Percentiles rank a stretch among this genome's conserved stretches.
phyloP scores from a whole-genome alignment of 2,888 invertebrate genomes.

The Xestia rhomboidea region DNA sequence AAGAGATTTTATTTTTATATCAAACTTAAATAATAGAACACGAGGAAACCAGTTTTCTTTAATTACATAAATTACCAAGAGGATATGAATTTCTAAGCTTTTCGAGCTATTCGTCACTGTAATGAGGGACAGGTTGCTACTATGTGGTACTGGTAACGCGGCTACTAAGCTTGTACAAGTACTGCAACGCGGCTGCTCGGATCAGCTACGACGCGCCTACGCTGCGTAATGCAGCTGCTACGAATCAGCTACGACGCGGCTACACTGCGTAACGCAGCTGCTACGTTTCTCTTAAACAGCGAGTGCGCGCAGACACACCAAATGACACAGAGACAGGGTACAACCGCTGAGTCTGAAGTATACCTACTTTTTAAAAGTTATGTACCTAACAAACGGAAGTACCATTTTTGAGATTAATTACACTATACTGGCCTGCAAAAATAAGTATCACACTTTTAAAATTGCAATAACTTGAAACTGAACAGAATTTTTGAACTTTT shows the following conservation, averaged over 20 bases:
- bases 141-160: neutral
- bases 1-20: neutral
- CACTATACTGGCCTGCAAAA: no score
- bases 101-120: neutral
- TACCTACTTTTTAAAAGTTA: neutral
- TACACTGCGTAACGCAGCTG: neutral
- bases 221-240: neutral
- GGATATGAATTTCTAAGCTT: neutral
- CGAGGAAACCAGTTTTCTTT: constrained; percentile 3
- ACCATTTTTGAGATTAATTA: neutral
- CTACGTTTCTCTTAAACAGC: neutral
- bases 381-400: neutral
- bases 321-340: neutral
- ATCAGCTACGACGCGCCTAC: neutral
- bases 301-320: neutral
- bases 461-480: no score
- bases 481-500: no score
- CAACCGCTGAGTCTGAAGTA: neutral
- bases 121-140: neutral
- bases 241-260: neutral
- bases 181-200: neutral
- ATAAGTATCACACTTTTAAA: no score
- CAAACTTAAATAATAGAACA: neutral
- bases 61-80: neutral
- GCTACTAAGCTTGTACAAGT: neutral